Conservation (phyloP, 2,113 vertebrate species). For the Baryphthengus martii region DNA sequence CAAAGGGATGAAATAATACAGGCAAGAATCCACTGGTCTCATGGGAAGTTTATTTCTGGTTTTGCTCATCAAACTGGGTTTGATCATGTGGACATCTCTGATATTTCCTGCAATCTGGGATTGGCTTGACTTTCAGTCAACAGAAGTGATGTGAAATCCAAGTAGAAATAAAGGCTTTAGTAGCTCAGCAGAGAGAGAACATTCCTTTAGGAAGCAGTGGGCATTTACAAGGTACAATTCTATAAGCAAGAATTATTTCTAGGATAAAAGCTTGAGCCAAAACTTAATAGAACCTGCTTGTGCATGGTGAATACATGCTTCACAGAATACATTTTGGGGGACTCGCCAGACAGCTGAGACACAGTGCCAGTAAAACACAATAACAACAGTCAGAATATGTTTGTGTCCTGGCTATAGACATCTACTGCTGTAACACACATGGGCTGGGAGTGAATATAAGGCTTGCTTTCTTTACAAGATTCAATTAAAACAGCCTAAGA, state of each 20-base stretch:
- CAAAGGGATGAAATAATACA: background rate
- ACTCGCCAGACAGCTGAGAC: background rate
- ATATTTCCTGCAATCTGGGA: background rate
- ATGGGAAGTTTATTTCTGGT: background rate
- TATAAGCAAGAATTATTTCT: background rate
- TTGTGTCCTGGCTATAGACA: background rate
- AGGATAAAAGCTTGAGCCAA: background rate
- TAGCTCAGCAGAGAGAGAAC: background rate
- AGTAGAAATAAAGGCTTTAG: background rate
- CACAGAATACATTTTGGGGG: background rate
- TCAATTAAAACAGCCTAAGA: background rate
- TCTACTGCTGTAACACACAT: background rate
- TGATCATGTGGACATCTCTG: background rate
- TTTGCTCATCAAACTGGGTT: background rate
- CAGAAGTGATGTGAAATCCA: background rate
- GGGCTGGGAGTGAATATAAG: background rate
- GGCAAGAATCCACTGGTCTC: background rate
- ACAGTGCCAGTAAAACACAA: background rate
- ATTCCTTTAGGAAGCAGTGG: background rate
- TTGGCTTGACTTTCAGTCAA: background rate
- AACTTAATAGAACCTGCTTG: background rate
- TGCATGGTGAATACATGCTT: background rate
- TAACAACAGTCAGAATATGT: background rate
- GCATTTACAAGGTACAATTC: background rate
- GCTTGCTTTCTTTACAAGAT: background rate